phyloP scores from a whole-genome alignment of 2,888 invertebrate genomes.

The Ochropleura plecta region DNA sequence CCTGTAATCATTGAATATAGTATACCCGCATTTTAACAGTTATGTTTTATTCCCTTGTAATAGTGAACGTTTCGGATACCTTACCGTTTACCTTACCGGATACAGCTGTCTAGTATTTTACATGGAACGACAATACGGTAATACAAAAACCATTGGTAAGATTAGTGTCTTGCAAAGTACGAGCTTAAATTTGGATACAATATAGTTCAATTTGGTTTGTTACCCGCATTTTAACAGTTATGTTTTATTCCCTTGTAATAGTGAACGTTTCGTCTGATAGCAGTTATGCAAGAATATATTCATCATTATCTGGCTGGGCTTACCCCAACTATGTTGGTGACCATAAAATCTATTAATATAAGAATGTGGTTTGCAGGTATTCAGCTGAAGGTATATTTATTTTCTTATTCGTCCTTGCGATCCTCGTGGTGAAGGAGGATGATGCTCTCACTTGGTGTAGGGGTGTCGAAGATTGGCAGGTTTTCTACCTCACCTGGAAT shows the following conservation, averaged over 20 bases:
- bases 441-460: conserved; percentile 82
- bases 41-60: not conserved
- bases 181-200: conserved; percentile 16
- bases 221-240: not conserved
- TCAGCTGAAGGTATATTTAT: not conserved
- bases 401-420: conserved; percentile 68
- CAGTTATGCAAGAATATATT: not conserved
- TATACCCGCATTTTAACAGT: not conserved
- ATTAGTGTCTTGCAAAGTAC: not conserved
- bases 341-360: not conserved
- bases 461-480: conserved; percentile 82
- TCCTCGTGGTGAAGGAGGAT: conserved; percentile 82
- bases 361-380: not conserved
- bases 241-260: not conserved
- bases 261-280: not conserved
- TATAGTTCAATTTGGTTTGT: conserved; percentile 5
- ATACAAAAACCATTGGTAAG: too few species aligned
- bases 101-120: too few species aligned
- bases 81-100: too few species aligned
- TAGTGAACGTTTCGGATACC: not conserved
- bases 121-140: too few species aligned
- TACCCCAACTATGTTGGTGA: too few species aligned
- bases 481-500: conserved; percentile 87
- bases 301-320: too few species aligned
- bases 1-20: not conserved